A percentile compares a stretch with the other conserved stretches of the same genome.
Evolutionary conservation across 2,113 vertebrate genomes (phyloP).

Genomic region (Odocoileus virginianus): DNA sequence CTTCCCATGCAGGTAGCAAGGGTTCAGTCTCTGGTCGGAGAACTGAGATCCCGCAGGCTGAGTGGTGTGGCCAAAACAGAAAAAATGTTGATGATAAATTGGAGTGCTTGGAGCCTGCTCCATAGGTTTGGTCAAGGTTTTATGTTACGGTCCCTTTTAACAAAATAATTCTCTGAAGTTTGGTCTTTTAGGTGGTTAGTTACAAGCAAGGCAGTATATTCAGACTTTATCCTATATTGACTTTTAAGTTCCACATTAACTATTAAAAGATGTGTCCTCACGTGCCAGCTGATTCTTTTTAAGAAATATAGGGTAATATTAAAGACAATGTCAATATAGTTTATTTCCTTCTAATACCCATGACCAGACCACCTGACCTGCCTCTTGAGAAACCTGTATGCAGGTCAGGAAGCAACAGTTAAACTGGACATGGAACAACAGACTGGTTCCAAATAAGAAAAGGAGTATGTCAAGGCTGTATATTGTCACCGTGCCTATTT

Average conservation of each 20-base stretch:
- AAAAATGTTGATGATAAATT: not conserved
- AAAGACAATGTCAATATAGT: not conserved
- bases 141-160: not conserved
- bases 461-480: not conserved
- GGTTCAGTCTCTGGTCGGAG: fast-evolving
- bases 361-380: not conserved
- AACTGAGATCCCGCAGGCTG: not conserved
- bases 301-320: not conserved
- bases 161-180: not conserved
- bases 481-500: not conserved
- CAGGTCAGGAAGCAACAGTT: not conserved
- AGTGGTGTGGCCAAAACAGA: fast-evolving
- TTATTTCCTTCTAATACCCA: not conserved
- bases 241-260: not conserved
- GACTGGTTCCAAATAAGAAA: not conserved
- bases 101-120: too few relatives aligned
- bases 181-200: not conserved
- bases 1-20: not conserved
- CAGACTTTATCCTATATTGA: not conserved
- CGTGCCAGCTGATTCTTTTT: not conserved
- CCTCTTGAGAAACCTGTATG: not conserved
- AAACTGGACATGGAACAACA: not conserved
- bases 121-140: not conserved
- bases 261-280: not conserved
- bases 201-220: not conserved